phyloP scores from a whole-genome alignment of 1,140 invertebrate genomes.

The Leptinotarsa texana region DNA sequence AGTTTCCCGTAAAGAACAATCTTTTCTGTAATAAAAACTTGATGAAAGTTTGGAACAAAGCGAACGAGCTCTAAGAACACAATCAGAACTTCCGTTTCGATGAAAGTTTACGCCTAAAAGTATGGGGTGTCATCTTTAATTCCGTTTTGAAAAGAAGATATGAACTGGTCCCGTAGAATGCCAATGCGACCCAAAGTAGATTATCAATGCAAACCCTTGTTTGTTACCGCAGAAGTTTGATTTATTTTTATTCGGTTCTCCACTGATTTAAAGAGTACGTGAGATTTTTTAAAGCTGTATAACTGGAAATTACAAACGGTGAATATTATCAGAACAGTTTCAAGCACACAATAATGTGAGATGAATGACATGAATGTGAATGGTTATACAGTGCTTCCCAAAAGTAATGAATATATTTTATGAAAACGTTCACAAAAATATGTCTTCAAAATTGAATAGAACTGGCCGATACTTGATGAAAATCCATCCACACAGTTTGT shows the following conservation, averaged over 20 bases:
- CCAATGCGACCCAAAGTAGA: constrained; percentile 5
- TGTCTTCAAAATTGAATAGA: no score
- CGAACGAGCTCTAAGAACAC: constrained; percentile 10
- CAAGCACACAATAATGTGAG: no score
- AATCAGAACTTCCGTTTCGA: constrained; percentile 27
- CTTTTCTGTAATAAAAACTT: constrained; percentile 22
- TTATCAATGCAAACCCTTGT: constrained; percentile 20
- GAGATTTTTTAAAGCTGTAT: no score
- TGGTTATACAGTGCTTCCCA: no score
- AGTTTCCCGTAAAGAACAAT: constrained; percentile 22
- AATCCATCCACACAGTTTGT: no score
- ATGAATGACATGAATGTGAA: no score
- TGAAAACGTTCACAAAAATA: no score
- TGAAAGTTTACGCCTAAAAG: constrained; percentile 24
- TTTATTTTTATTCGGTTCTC: not conserved
- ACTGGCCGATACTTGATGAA: no score
- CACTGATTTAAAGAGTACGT: not conserved
- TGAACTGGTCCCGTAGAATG: not conserved
- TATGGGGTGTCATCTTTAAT: constrained; percentile 25
- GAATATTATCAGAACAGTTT: no score
- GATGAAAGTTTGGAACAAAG: constrained; percentile 23
- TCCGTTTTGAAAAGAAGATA: constrained; percentile 19
- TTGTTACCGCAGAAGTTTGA: constrained; percentile 16
- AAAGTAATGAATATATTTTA: no score
- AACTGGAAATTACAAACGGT: no score